Conservation (phyloP, 2,113 vertebrate species). For the Trematomus loennbergii region DNA sequence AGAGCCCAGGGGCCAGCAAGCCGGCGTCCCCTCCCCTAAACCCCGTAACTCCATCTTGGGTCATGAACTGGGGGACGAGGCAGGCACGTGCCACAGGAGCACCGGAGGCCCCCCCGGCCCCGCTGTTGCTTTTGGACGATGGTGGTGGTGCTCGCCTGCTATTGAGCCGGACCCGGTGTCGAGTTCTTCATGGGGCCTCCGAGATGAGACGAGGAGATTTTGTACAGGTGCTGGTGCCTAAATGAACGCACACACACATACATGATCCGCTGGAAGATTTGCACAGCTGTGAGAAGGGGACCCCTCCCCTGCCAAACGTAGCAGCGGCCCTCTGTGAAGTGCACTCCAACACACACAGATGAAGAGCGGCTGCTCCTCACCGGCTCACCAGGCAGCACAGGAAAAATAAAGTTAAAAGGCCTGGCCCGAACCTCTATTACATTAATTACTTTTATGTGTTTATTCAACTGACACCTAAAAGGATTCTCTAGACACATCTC, state of each 20-base stretch:
- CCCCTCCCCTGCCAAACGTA: slow-evolving; percentile 63
- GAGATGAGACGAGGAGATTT: slow-evolving; percentile 66
- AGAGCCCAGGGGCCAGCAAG: slow-evolving; percentile 33
- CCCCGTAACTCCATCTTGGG: slow-evolving; percentile 72
- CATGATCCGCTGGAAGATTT: slow-evolving; percentile 72
- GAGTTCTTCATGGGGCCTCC: slow-evolving; percentile 61
- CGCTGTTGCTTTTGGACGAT: slow-evolving; percentile 73
- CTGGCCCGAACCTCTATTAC: slow-evolving; percentile 35
- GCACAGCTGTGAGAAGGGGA: slow-evolving; percentile 77
- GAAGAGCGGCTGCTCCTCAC: slow-evolving; percentile 48
- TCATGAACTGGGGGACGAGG: slow-evolving; percentile 62
- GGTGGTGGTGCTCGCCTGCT: slow-evolving; percentile 16
- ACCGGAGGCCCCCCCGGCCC: slow-evolving; percentile 36
- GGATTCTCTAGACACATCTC: slow-evolving; percentile 24
- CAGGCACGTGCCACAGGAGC: slow-evolving; percentile 74
- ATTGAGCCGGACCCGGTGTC: slow-evolving; percentile 47
- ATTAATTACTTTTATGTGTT: slow-evolving; percentile 68
- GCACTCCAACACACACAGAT: slow-evolving; percentile 66
- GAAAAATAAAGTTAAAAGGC: slow-evolving; percentile 65
- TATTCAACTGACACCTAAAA: slow-evolving; percentile 46
- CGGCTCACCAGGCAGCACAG: slow-evolving; percentile 53
- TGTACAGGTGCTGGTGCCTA: slow-evolving; percentile 65
- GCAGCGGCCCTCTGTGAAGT: slow-evolving; percentile 63
- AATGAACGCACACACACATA: slow-evolving; percentile 23
- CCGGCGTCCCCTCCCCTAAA: slow-evolving; percentile 45